A percentile compares a stretch with the other conserved stretches of the same genome.
Conservation (phyloP, 1,140 invertebrate genomes). For the Carposina sasakii region DNA sequence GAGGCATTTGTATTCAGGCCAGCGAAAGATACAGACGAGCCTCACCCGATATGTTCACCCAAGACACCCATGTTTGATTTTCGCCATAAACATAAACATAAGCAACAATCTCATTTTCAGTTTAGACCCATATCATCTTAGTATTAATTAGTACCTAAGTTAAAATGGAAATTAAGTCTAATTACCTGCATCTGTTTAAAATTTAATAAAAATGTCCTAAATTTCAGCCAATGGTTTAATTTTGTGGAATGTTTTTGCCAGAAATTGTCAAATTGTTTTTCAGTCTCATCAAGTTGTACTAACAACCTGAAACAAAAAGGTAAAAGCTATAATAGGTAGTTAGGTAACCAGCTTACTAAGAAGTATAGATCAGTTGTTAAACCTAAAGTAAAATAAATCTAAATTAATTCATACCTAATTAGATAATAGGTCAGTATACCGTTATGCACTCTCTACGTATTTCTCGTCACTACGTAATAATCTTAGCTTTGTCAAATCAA, state of each 20-base stretch:
- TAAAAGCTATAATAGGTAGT: slow-evolving; percentile 9
- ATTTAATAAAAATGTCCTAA: slow-evolving; percentile 84
- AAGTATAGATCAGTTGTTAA: no score
- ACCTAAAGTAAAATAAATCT: no score
- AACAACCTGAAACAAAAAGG: slow-evolving; percentile 78
- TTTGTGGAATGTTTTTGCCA: slow-evolving; percentile 92
- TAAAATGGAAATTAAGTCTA: slow-evolving; percentile 1
- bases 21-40: slow-evolving; percentile 43
- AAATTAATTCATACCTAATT: no score
- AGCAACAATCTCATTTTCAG: slow-evolving; percentile 42
- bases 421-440: no score
- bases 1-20: slow-evolving; percentile 58
- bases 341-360: no score
- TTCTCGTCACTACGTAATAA: no score
- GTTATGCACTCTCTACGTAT: no score
- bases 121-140: slow-evolving; percentile 39
- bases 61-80: slow-evolving; percentile 61
- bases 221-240: slow-evolving; percentile 89
- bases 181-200: slow-evolving; percentile 70
- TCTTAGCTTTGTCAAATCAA: no score
- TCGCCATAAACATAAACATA: slow-evolving; percentile 44
- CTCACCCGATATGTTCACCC: slow-evolving; percentile 48
- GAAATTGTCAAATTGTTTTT: slow-evolving; percentile 93
- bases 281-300: slow-evolving; percentile 95
- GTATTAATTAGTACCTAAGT: neutral